phyloP scores from a whole-genome alignment of 2,888 invertebrate genomes.

The Tridacna gigas region DNA sequence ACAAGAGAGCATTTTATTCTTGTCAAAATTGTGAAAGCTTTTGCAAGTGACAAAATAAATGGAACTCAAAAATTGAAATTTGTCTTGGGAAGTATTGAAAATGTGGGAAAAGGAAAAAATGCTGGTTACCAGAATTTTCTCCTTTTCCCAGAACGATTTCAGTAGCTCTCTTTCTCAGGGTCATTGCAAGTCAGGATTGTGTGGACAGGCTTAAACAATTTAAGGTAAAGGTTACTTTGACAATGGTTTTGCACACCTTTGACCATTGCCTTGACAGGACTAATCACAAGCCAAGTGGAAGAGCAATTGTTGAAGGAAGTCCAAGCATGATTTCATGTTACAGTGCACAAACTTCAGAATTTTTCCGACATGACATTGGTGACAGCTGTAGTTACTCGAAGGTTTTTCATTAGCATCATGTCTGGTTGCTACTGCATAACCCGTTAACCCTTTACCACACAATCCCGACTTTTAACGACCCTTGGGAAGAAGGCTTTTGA shows the following conservation, averaged over 20 bases:
- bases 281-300: conserved; percentile 29
- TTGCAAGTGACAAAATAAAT: too few relatives aligned
- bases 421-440: too few relatives aligned
- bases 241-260: background rate
- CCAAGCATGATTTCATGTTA: background rate
- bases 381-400: too few relatives aligned
- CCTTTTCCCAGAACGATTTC: background rate
- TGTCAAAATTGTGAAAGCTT: too few relatives aligned
- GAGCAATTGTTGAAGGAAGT: conserved; percentile 13
- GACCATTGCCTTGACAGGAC: conserved; percentile 7
- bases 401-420: too few relatives aligned
- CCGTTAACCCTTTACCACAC: too few relatives aligned
- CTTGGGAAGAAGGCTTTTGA: too few relatives aligned
- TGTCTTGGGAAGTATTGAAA: background rate
- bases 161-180: background rate
- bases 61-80: too few relatives aligned
- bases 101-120: background rate
- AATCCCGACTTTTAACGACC: too few relatives aligned
- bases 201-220: background rate
- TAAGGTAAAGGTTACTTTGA: background rate
- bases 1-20: too few relatives aligned
- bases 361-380: background rate
- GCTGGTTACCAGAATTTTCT: background rate
- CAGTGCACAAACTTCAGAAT: background rate
- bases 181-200: background rate